Evolutionary conservation across 2,797 vertebrate genomes (phyloP), one percentile per base, ranked within the genome.

Genomic region (Paedocypris micromegethes): DNA sequence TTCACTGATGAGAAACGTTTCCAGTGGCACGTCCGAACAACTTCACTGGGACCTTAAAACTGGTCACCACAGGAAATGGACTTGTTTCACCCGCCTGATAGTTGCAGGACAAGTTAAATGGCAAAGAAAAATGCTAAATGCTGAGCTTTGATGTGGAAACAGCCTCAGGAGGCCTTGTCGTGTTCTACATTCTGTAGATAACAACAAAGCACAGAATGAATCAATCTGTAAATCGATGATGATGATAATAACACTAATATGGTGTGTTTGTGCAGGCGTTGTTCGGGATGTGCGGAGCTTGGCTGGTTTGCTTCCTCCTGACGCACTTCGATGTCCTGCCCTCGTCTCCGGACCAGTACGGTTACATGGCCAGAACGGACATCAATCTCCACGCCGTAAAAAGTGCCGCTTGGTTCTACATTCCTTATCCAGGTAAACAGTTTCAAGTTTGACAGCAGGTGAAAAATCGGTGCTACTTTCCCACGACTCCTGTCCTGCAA

Each of bases 241-340:
- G 23, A 23, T n/a, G 5, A 41, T 44, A 38, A 0, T 9, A 9
- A 4, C 23, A 60, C 49, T 41, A 48, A 37, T 42, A 8, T 59
- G 5, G 52, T 72, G 2, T 69, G 9, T 65, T 68, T 53, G 23
- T 53, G 46, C 51, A 90, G 90, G 90, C 86, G 68, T 75, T 91
- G 74, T 85, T 91, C 9, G 90, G 90, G 70, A 91, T 91, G 88
- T 89, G 89, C 8, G 87, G 87, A 6, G 84, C 86, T 51, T 91
- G 90, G 90, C 75, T 92, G 53, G 62, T 90, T 74, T 91, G 90
- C 73, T 91, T 88, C 70, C 60, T 91, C n/a, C 76, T 91, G 60
- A 91, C 90, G 47, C 42, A 83, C 76, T 90, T 82, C 46, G 73
- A 88, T 5, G 84, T 82, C 68, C 76, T 92, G 46, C 89, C 90